Evolutionary conservation across 1,140 invertebrate genomes (phyloP).

Genomic region (Caenorhabditis inopinata): DNA sequence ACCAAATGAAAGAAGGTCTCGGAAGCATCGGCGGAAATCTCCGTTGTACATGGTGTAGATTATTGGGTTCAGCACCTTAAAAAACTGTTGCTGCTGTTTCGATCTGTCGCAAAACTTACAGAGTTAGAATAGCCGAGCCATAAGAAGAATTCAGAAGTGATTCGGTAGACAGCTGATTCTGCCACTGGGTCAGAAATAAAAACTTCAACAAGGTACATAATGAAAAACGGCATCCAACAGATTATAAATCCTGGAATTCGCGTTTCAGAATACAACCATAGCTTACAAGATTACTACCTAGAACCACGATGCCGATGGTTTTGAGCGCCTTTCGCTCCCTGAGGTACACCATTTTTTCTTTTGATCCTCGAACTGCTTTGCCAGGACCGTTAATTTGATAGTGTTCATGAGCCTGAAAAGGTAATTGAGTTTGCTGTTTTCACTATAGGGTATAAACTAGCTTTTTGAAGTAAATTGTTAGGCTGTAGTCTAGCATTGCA

Average conservation of each 20-base stretch:
- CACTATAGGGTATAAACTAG: background rate
- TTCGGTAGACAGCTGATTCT: constrained; percentile 53
- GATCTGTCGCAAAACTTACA: constrained; percentile 43
- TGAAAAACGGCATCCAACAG: constrained; percentile 70
- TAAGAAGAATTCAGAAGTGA: constrained; percentile 63
- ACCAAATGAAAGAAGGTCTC: constrained; percentile 62
- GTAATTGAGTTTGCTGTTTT: background rate
- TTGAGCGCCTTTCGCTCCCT: constrained; percentile 69
- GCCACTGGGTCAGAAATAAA: constrained; percentile 58
- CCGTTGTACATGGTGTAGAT: constrained; percentile 70
- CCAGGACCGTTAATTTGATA: constrained; percentile 51
- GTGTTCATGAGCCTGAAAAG: constrained; percentile 46
- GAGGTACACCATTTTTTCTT: constrained; percentile 66
- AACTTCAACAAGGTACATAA: constrained; percentile 68
- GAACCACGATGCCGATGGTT: constrained; percentile 69
- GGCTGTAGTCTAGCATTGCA: constrained; percentile 39
- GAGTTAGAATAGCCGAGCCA: constrained; percentile 70
- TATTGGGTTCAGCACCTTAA: constrained; percentile 68
- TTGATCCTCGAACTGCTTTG: constrained; percentile 59
- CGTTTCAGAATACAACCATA: background rate
- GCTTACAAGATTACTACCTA: constrained; percentile 52
- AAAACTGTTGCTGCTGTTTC: background rate
- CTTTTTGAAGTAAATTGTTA: constrained; percentile 43
- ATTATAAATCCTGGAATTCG: constrained; percentile 67
- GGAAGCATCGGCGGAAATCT: constrained; percentile 70